phyloP scores from a whole-genome alignment of 2,113 vertebrate genomes.

The Thamnophis sirtalis region DNA sequence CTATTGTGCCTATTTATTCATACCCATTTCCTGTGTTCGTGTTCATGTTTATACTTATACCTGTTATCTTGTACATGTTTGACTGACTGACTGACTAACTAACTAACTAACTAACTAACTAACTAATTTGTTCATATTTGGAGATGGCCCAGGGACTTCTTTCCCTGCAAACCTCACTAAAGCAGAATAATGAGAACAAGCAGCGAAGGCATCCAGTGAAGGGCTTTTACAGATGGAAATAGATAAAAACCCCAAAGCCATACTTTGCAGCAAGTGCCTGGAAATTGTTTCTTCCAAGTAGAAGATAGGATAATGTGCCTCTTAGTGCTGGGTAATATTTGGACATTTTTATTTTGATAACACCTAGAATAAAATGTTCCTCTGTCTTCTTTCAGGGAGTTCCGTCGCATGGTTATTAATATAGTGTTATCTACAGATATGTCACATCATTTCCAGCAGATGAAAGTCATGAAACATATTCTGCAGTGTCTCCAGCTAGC shows the following conservation, averaged over 20 bases:
- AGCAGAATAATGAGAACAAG: neutral
- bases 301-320: neutral
- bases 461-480: neutral
- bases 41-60: no score
- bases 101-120: no score
- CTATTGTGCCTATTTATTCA: no score
- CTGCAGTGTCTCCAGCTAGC: neutral
- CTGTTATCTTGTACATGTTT: no score
- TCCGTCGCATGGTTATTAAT: neutral
- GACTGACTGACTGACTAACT: no score
- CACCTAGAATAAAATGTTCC: neutral
- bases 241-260: neutral
- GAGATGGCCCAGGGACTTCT: neutral
- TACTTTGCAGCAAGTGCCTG: no score
- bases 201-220: neutral
- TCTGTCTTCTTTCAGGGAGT: neutral
- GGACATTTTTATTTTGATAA: neutral
- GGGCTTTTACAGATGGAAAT: neutral
- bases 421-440: conserved; percentile 15
- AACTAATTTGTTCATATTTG: neutral
- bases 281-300: neutral
- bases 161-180: neutral
- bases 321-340: neutral
- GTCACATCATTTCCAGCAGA: neutral
- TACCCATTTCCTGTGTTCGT: no score